phyloP scores from a whole-genome alignment of 2,888 invertebrate species.

The Argyresthia goedartella region DNA sequence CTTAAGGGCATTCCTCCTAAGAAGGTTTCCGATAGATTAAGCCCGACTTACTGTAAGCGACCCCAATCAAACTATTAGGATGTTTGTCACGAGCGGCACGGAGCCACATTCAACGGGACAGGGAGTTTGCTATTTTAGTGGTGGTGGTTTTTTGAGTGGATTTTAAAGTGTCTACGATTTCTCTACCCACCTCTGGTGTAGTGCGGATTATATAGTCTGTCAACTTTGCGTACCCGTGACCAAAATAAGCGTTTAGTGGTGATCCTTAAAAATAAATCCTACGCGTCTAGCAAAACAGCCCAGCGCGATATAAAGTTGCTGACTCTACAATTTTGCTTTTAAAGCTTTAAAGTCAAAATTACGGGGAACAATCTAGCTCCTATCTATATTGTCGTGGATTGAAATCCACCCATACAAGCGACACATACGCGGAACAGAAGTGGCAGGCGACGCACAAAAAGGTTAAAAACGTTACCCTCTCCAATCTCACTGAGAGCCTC shows the following conservation, averaged over 20 bases:
- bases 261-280: too few relatives aligned
- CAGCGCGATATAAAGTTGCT: too few relatives aligned
- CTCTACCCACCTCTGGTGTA: not conserved
- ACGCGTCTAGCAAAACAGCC: too few relatives aligned
- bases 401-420: too few relatives aligned
- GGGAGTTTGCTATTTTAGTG: slow-evolving; percentile 16
- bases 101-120: slow-evolving; percentile 30
- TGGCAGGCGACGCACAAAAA: slow-evolving; percentile 57
- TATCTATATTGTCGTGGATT: too few relatives aligned
- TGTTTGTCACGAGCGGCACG: slow-evolving; percentile 50
- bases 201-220: too few relatives aligned
- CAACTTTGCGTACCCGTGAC: too few relatives aligned
- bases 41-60: slow-evolving; percentile 3
- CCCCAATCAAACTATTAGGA: slow-evolving; percentile 54
- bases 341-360: too few relatives aligned
- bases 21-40: slow-evolving; percentile 52
- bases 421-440: slow-evolving; percentile 17
- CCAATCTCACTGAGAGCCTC: slow-evolving; percentile 60
- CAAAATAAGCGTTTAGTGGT: too few relatives aligned
- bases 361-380: too few relatives aligned
- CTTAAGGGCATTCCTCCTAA: slow-evolving; percentile 36
- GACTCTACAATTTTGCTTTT: too few relatives aligned
- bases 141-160: not conserved
- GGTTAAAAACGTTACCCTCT: slow-evolving; percentile 31
- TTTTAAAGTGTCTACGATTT: not conserved